phyloP scores from a whole-genome alignment of 2,797 vertebrate genomes.

The Galagoides demidoff region DNA sequence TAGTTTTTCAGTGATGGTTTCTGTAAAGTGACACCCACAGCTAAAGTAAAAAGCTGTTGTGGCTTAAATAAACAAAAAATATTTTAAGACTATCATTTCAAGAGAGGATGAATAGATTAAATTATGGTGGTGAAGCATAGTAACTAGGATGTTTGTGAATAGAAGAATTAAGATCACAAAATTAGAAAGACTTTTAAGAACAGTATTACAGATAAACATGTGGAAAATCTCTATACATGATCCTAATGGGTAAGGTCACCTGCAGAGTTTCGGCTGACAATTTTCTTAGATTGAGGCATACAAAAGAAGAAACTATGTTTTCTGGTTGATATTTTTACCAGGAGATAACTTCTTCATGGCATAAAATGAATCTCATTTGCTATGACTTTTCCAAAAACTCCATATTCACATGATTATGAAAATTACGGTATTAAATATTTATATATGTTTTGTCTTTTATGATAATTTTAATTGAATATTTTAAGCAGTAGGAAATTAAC shows the following conservation, averaged over 20 bases:
- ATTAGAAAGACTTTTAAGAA: conserved; percentile 10
- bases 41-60: neutral
- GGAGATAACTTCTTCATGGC: neutral
- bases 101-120: neutral
- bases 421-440: neutral
- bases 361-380: neutral
- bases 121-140: neutral
- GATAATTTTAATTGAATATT: conserved; percentile 8
- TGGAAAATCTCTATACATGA: neutral
- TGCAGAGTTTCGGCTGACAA: neutral
- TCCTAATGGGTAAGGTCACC: neutral
- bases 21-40: neutral
- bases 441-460: neutral
- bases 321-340: neutral
- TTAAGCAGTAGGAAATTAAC: neutral
- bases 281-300: neutral
- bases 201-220: neutral
- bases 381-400: neutral
- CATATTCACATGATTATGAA: neutral
- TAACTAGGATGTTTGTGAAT: neutral
- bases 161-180: neutral
- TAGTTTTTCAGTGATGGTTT: neutral
- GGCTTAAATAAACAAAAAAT: neutral
- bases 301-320: neutral
- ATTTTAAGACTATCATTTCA: neutral